Evolutionary conservation across 2,888 invertebrate species (phyloP), one percentile per base, ranked within the genome.

Genomic region (Plutella xylostella): DNA sequence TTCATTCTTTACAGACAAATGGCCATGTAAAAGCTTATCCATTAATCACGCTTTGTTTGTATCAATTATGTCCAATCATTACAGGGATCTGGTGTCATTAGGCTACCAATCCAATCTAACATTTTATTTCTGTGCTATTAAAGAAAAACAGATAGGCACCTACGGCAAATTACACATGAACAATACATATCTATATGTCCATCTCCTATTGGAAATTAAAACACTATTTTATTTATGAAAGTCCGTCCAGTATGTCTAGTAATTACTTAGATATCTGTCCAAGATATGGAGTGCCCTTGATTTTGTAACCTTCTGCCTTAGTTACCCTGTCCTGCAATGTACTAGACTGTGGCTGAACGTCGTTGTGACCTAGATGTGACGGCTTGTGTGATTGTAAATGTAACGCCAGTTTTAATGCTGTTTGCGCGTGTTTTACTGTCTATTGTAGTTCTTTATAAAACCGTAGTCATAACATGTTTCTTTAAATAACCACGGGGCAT

Each of bases 321-420:
- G 30, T 4, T 30, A n/a, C 17, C 11, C 9, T 25, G 5, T 33
- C 17, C 17, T 33, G 17, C 15, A 15, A 33, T 15, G 15, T 14
- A 33, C 15, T 33, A 33, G 33, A 11, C 5, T 33, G 17, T 42
- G 41, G 11, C 54, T 68, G 59, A 60, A 64, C 67, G 61, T 66
- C 35, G 60, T 66, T 65, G 63, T 71, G 63, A 60, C 60, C 69
- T 73, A 72, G 71, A 69, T 68, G 68, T 71, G 63, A 65, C 65
- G 63, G 73, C 74, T 74, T 74, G 73, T 74, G 74, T 72, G 72
- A 67, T 31, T 33, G 71, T 72, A 72, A 67, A 20, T 33, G 71
- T 67, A 66, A 58, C 38, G 43, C 39, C 43, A 40, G 33, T 34
- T 39, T 31, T 39, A 51, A 54, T 59, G 59, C 58, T 58, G 58